Conservation (phyloP, 2,888 invertebrate genomes). For the Aricia artaxerxes region DNA sequence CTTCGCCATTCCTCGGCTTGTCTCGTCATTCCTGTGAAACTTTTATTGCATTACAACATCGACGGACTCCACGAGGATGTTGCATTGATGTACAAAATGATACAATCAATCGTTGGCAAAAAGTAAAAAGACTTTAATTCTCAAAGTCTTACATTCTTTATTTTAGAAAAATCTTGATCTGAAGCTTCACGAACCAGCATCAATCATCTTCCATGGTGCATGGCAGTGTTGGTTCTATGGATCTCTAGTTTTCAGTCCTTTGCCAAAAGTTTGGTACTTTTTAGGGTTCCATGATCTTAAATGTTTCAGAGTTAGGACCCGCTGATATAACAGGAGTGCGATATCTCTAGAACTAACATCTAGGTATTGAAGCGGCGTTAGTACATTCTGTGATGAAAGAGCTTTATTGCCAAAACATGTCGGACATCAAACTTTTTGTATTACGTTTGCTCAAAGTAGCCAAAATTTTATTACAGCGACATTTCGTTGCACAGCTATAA, state of each 20-base stretch:
- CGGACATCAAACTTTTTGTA: slow-evolving; percentile 28
- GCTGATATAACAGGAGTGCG: not conserved
- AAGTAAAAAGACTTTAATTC: no score
- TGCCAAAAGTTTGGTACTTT: no score
- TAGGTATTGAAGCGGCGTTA: slow-evolving; percentile 1
- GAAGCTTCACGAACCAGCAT: no score
- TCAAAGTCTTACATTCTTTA: no score
- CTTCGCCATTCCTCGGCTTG: slow-evolving; percentile 26
- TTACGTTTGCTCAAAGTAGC: slow-evolving; percentile 24
- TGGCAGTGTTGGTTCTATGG: no score
- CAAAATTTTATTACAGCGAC: slow-evolving; percentile 23
- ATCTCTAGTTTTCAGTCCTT: no score
- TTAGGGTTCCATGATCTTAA: no score
- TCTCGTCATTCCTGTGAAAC: slow-evolving; percentile 28
- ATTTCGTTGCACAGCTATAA: slow-evolving; percentile 17
- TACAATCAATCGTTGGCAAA: no score
- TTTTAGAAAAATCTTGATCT: no score
- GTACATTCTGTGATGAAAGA: slow-evolving; percentile 15
- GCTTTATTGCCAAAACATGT: slow-evolving; percentile 31
- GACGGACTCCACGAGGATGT: not conserved
- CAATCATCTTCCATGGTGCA: no score
- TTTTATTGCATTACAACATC: slow-evolving; percentile 26
- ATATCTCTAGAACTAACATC: not conserved
- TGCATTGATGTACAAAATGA: not conserved
- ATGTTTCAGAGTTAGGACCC: no score